These are phyloP conservation scores for Acrocephalus kingi DNA, from an alignment of 2,113 vertebrate genomes.

Conservation along the genomic window DNA sequence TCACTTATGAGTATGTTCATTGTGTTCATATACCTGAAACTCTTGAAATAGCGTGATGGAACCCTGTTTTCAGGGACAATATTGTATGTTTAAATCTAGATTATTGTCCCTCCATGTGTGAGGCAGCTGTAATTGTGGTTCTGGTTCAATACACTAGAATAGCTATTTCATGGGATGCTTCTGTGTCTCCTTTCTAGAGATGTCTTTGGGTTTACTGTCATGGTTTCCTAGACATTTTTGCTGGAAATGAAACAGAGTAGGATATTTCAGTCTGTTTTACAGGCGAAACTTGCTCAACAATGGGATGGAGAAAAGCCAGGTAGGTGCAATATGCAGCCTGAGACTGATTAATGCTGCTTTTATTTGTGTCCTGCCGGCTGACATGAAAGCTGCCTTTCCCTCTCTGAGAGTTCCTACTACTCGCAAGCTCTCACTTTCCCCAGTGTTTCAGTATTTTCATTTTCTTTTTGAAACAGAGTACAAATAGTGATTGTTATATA, in stretches of 20 bases:
- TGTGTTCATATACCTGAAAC: neutral
- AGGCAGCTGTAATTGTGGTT: neutral
- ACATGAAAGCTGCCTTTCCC: neutral
- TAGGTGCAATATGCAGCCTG: neutral
- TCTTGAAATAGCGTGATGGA: neutral
- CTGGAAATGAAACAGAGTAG: neutral
- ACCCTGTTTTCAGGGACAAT: neutral
- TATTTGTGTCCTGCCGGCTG: neutral
- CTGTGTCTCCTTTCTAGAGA: neutral
- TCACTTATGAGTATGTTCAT: neutral
- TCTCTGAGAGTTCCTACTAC: neutral
- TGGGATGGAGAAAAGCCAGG: neutral
- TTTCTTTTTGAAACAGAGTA: neutral
- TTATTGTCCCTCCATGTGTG: neutral
- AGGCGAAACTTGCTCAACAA: neutral
- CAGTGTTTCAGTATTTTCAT: neutral
- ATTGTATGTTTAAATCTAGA: neutral
- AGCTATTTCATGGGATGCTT: neutral
- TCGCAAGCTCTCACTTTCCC: neutral
- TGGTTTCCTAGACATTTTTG: neutral
- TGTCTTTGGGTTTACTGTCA: neutral
- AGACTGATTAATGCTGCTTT: neutral
- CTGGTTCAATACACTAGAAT: neutral
- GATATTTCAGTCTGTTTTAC: neutral
- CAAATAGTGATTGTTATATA: neutral